Percentiles rank a stretch among this genome's conserved stretches.
phyloP scores from a whole-genome alignment of 2,797 vertebrate species.

The Arctocebus calabarensis region DNA sequence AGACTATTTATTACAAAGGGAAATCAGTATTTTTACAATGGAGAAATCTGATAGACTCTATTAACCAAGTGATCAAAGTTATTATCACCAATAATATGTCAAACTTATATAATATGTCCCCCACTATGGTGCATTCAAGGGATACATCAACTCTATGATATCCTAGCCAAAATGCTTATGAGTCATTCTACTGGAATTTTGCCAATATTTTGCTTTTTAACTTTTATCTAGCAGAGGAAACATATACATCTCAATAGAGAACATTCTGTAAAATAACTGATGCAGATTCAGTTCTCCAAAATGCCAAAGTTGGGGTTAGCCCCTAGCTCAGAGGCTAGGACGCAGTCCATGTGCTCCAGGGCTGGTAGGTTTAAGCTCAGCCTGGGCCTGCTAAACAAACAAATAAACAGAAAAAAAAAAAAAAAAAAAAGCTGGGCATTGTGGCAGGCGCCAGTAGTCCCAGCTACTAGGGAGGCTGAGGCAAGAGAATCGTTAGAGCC shows the following conservation, averaged over 20 bases:
- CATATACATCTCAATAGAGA: neutral
- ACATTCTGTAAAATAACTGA: neutral
- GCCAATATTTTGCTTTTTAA: neutral
- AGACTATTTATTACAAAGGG: neutral
- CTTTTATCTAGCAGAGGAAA: neutral
- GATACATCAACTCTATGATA: neutral
- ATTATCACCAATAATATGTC: neutral
- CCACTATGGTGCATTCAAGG: neutral
- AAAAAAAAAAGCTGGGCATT: too few species aligned
- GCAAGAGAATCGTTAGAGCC: too few species aligned
- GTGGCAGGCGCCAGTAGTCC: too few species aligned
- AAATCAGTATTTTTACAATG: neutral
- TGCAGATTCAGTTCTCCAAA: neutral
- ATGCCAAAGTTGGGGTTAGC: neutral
- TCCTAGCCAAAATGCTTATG: neutral
- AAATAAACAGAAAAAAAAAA: too few species aligned
- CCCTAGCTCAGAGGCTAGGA: too few species aligned
- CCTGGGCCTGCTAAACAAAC: too few species aligned
- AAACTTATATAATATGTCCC: neutral
- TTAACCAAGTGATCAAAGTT: neutral
- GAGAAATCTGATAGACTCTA: neutral
- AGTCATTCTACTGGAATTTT: neutral
- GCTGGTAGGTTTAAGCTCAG: too few species aligned
- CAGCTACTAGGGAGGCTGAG: too few species aligned
- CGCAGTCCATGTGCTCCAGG: accelerated